Conservation (phyloP, 2,888 invertebrate species). For the Villa cingulata region DNA sequence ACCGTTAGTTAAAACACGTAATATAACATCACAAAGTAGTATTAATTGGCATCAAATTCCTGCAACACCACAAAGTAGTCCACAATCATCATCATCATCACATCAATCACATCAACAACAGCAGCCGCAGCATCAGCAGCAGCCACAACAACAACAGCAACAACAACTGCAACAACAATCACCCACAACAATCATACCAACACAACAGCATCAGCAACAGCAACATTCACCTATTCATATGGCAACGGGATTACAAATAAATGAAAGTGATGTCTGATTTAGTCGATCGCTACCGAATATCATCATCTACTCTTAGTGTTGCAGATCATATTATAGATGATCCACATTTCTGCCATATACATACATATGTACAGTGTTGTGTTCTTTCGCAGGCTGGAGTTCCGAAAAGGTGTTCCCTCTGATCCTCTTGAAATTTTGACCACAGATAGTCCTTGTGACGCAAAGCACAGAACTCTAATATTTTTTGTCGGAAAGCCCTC, state of each 20-base stretch:
- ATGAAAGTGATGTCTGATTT: constrained; percentile 33
- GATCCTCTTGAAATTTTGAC: no score
- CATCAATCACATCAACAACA: constrained; percentile 13
- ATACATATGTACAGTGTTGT: no score
- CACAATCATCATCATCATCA: constrained; percentile 21
- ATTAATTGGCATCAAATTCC: constrained; percentile 34
- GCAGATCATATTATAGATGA: not conserved
- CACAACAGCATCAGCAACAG: constrained; percentile 12
- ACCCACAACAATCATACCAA: constrained; percentile 8
- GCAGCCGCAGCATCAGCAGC: constrained; percentile 13
- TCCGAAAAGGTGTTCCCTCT: no score
- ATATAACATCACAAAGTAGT: constrained; percentile 46
- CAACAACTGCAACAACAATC: constrained; percentile 12
- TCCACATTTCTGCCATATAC: no score
- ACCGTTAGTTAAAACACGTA: constrained; percentile 66
- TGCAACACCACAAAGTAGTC: constrained; percentile 25
- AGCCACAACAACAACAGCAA: constrained; percentile 13
- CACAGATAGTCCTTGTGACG: no score
- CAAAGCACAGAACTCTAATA: no score
- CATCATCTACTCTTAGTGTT: constrained; percentile 8
- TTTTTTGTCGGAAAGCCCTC: no score
- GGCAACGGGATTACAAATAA: constrained; percentile 17
- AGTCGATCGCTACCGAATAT: constrained; percentile 16
- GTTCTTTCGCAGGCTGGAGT: no score
- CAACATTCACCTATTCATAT: constrained; percentile 14